Evolutionary conservation across 2,113 vertebrate species (phyloP).

Genomic region (Entosphenus tridentatus): DNA sequence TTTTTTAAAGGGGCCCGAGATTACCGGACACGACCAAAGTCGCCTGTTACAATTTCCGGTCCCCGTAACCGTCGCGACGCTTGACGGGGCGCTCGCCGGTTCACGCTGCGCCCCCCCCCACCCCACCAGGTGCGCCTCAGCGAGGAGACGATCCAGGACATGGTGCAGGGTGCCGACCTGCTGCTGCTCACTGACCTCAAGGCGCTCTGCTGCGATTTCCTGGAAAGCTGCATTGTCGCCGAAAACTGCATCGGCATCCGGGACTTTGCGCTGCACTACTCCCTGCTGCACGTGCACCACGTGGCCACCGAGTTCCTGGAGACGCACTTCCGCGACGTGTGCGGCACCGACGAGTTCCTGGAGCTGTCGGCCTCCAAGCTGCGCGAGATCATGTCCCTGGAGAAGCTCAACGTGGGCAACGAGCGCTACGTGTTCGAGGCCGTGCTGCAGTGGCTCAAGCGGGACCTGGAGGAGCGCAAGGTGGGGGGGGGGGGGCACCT

Average conservation of each 20-base stretch:
- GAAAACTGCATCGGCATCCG: slow-evolving; percentile 96
- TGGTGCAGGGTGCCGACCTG: slow-evolving; percentile 83
- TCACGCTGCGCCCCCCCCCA: too few relatives aligned
- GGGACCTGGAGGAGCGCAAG: slow-evolving; percentile 58
- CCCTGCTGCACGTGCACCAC: slow-evolving; percentile 70
- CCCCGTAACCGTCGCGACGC: too few relatives aligned
- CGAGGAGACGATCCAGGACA: slow-evolving; percentile 89
- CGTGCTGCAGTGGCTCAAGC: slow-evolving; percentile 62
- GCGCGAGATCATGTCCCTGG: slow-evolving; percentile 63
- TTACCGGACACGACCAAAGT: too few relatives aligned
- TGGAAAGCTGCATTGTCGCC: slow-evolving; percentile 78
- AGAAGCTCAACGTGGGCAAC: slow-evolving; percentile 88
- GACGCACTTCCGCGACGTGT: slow-evolving; percentile 83
- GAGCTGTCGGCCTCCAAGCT: slow-evolving; percentile 57
- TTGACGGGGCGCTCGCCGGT: too few relatives aligned
- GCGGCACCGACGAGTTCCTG: slow-evolving; percentile 60
- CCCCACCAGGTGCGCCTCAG: slow-evolving; percentile 47
- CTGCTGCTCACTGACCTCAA: slow-evolving; percentile 88
- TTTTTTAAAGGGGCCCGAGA: too few relatives aligned
- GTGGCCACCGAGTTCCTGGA: slow-evolving; percentile 81
- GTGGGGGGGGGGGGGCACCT: slow-evolving; percentile 18
- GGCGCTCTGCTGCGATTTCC: slow-evolving; percentile 75
- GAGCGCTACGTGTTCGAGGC: slow-evolving; percentile 82
- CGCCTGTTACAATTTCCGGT: too few relatives aligned
- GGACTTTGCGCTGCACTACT: slow-evolving; percentile 82